Conservation (phyloP, 2,888 invertebrate species). For the Lathronympha strigana region DNA sequence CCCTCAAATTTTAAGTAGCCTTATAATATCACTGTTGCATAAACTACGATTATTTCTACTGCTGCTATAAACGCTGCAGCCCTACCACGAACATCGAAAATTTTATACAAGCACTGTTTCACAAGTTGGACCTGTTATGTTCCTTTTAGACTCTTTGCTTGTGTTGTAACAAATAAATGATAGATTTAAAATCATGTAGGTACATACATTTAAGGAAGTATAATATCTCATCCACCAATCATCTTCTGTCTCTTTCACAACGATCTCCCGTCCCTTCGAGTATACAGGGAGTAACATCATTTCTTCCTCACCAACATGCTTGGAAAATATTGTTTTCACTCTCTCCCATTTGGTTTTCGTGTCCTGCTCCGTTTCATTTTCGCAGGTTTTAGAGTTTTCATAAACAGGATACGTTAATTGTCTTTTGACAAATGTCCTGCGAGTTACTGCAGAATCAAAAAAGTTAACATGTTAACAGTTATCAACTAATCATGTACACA, state of each 20-base stretch:
- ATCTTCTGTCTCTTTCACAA: slow-evolving; percentile 46
- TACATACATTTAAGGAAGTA: slow-evolving; percentile 56
- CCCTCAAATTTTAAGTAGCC: no score
- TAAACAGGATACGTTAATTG: background rate
- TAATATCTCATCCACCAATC: slow-evolving; percentile 73
- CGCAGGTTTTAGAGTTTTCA: slow-evolving; percentile 8
- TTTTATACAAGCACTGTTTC: no score
- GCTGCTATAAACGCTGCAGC: no score
- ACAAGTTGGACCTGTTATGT: no score
- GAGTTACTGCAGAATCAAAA: slow-evolving; percentile 14
- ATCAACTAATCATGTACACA: background rate
- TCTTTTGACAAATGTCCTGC: slow-evolving; percentile 12
- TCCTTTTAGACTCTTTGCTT: background rate
- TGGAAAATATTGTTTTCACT: slow-evolving; percentile 50
- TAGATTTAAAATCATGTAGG: background rate
- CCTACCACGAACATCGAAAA: no score
- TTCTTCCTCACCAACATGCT: slow-evolving; percentile 59
- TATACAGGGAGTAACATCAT: slow-evolving; percentile 62
- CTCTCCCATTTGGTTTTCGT: slow-evolving; percentile 51
- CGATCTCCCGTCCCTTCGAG: slow-evolving; percentile 48
- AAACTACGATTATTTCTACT: no score
- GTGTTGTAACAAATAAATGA: background rate
- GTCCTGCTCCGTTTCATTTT: slow-evolving; percentile 1
- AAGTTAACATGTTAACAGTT: background rate
- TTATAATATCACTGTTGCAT: no score